These are phyloP conservation scores for Heteropelma amictum DNA, from an alignment of 2,888 invertebrate genomes.

Conservation along the genomic window DNA sequence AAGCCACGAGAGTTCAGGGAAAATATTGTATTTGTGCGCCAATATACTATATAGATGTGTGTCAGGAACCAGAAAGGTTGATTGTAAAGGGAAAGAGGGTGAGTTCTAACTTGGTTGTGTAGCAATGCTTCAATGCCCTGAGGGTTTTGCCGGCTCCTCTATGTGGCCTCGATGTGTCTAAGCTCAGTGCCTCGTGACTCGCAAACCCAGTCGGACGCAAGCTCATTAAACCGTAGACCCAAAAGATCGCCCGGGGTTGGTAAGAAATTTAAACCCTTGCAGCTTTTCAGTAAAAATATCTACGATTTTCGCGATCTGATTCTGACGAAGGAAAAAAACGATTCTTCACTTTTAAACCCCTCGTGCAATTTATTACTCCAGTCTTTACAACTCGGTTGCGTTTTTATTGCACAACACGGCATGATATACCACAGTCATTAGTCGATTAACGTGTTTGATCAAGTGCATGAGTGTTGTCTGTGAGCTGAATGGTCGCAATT, in stretches of 20 bases:
- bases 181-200: conserved; percentile 75
- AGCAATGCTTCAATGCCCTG: conserved; percentile 58
- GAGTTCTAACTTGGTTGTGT: conserved; percentile 45
- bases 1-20: conserved; percentile 52
- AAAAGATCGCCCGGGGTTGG: conserved; percentile 22
- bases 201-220: conserved; percentile 70
- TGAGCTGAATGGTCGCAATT: neutral
- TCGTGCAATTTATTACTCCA: neutral
- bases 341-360: neutral
- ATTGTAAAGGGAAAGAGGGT: conserved; percentile 51
- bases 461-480: conserved; percentile 16
- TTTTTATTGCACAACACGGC: neutral
- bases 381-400: neutral
- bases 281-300: conserved; percentile 20
- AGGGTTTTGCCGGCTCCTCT: conserved; percentile 65
- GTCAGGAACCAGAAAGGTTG: conserved; percentile 24
- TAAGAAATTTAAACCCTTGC: conserved; percentile 47
- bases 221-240: conserved; percentile 58
- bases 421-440: neutral
- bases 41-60: conserved; percentile 34
- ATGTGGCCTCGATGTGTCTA: conserved; percentile 72
- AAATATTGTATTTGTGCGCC: conserved; percentile 58
- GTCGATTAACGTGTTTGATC: conserved; percentile 18
- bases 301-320: neutral
- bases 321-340: neutral